Evolutionary conservation across 2,888 invertebrate species (phyloP).

Genomic region (Aspidiotus destructor): DNA sequence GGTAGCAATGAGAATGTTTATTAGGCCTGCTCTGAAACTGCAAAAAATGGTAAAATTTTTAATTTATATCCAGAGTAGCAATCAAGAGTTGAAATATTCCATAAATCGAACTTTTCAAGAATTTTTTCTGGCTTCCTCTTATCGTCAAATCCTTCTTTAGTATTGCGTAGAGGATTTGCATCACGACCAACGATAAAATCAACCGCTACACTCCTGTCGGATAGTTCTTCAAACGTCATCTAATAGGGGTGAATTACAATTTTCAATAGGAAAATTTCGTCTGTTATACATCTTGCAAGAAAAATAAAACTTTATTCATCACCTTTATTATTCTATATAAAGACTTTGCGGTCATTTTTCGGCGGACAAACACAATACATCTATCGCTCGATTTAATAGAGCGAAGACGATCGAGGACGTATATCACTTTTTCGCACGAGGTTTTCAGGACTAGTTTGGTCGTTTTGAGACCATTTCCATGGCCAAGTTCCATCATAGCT

Average conservation of each 20-base stretch:
- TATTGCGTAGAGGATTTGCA: constrained; percentile 18
- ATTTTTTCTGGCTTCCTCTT: constrained; percentile 11
- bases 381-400: constrained; percentile 53
- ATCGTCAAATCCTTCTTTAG: constrained; percentile 5
- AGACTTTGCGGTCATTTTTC: constrained; percentile 65
- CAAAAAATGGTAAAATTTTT: constrained; percentile 19
- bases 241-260: too few relatives aligned
- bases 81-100: too few relatives aligned
- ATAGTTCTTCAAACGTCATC: too few relatives aligned
- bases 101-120: constrained; percentile 6
- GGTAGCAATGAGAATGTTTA: constrained; percentile 61
- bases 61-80: background rate
- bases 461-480: too few relatives aligned
- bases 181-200: constrained; percentile 63
- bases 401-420: constrained; percentile 34
- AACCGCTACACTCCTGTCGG: constrained; percentile 42
- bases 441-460: too few relatives aligned
- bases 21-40: constrained; percentile 50
- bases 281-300: too few relatives aligned
- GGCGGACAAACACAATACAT: constrained; percentile 58
- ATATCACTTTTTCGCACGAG: too few relatives aligned
- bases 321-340: constrained; percentile 57
- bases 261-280: too few relatives aligned
- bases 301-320: constrained; percentile 26
- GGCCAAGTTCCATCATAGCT: too few relatives aligned